Conservation (phyloP, 2,113 vertebrate genomes). For the Bubalus kerabau region DNA sequence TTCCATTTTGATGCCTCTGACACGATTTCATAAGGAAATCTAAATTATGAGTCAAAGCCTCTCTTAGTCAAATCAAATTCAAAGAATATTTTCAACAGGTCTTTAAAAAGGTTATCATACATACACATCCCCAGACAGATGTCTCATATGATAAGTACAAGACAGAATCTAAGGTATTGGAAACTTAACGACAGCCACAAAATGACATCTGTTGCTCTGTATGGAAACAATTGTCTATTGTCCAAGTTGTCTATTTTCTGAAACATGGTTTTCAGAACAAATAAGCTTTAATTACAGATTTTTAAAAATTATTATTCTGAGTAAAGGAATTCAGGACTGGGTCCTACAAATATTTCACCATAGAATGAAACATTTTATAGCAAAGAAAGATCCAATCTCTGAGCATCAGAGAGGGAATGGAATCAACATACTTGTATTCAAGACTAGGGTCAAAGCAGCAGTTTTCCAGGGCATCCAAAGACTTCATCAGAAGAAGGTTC, state of each 20-base stretch:
- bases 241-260: neutral
- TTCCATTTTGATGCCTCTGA: neutral
- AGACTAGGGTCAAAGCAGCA: conserved; percentile 89
- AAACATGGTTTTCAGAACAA: conserved; percentile 23
- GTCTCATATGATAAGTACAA: neutral
- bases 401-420: neutral
- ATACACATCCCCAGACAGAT: neutral
- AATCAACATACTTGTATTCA: conserved; percentile 90
- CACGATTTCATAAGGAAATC: neutral
- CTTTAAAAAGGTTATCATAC: neutral
- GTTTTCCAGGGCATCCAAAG: conserved; percentile 85
- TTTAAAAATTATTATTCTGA: neutral
- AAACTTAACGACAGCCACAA: neutral
- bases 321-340: neutral
- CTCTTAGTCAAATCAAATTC: neutral
- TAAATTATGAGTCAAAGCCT: neutral
- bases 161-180: neutral
- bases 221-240: neutral
- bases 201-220: neutral
- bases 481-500: conserved; percentile 82
- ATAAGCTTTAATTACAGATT: neutral
- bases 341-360: neutral
- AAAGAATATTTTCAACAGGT: neutral
- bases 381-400: neutral
- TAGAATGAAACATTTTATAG: neutral